Conservation (phyloP, 2,888 invertebrate species). For the Corbicula japonica region DNA sequence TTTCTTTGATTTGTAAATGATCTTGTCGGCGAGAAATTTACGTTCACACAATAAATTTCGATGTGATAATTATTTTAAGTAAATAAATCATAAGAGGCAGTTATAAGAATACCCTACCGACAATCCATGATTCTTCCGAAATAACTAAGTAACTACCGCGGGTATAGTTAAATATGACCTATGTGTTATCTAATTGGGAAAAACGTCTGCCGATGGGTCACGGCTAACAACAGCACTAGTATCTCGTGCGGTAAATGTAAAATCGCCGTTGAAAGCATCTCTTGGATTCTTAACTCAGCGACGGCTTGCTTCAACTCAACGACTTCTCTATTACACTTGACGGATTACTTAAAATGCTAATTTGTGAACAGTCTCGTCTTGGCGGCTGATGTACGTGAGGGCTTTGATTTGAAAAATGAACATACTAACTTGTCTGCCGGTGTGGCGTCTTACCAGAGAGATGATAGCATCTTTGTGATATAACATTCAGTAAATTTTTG, state of each 20-base stretch:
- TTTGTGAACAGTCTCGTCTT: conserved; percentile 27
- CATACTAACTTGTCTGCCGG: conserved; percentile 23
- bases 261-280: conserved; percentile 12
- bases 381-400: conserved; percentile 13
- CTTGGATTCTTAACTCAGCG: conserved; percentile 14
- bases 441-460: conserved; percentile 14
- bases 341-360: conserved; percentile 41
- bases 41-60: too few relatives aligned
- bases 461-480: background rate
- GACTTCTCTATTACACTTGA: conserved; percentile 24
- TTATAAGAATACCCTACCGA: too few relatives aligned
- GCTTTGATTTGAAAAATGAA: conserved; percentile 27
- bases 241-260: conserved; percentile 26
- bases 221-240: conserved; percentile 25
- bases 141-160: background rate
- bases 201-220: conserved; percentile 29
- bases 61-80: too few relatives aligned
- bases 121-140: too few relatives aligned
- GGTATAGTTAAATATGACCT: conserved; percentile 12
- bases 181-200: conserved; percentile 26
- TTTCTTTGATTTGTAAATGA: too few relatives aligned
- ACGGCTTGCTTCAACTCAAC: conserved; percentile 2
- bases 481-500: background rate
- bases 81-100: too few relatives aligned
- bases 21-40: too few relatives aligned